phyloP scores from a whole-genome alignment of 2,888 invertebrate species.

The Crocallis elinguaria region DNA sequence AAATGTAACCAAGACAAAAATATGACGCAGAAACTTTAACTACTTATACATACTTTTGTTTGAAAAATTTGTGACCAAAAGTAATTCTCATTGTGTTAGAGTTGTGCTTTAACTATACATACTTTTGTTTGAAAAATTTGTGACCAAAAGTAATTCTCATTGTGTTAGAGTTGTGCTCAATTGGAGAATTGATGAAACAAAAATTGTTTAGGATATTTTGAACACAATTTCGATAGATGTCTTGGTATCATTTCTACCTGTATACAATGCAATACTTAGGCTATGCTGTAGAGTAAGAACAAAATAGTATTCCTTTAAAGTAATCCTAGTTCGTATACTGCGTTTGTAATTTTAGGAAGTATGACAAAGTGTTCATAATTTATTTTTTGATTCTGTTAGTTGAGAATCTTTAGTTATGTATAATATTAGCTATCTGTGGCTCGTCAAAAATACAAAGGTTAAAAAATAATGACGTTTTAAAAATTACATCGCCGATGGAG shows the following conservation, averaged over 20 bases:
- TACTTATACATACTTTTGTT: neutral
- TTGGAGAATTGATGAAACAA: too few relatives aligned
- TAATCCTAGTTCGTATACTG: constrained; percentile 46
- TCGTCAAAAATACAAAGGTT: constrained; percentile 14
- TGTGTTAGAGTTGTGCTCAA: too few relatives aligned
- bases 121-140: too few relatives aligned
- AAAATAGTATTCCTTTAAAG: constrained; percentile 71
- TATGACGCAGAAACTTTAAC: neutral
- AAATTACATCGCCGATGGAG: too few relatives aligned
- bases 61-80: too few relatives aligned
- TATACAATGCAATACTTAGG: constrained; percentile 50
- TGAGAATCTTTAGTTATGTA: constrained; percentile 45
- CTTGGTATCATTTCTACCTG: neutral
- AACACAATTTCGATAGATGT: neutral
- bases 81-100: too few relatives aligned
- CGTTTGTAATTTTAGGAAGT: constrained; percentile 55
- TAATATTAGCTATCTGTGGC: constrained; percentile 28
- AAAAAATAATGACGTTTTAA: neutral
- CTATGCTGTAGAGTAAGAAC: constrained; percentile 59
- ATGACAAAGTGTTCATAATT: constrained; percentile 65
- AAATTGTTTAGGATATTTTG: too few relatives aligned
- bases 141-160: too few relatives aligned
- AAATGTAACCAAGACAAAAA: neutral
- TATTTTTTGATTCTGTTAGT: constrained; percentile 63
- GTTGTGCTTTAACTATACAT: too few relatives aligned